phyloP scores from a whole-genome alignment of 2,797 vertebrate genomes.

The Pangasius djambal region DNA sequence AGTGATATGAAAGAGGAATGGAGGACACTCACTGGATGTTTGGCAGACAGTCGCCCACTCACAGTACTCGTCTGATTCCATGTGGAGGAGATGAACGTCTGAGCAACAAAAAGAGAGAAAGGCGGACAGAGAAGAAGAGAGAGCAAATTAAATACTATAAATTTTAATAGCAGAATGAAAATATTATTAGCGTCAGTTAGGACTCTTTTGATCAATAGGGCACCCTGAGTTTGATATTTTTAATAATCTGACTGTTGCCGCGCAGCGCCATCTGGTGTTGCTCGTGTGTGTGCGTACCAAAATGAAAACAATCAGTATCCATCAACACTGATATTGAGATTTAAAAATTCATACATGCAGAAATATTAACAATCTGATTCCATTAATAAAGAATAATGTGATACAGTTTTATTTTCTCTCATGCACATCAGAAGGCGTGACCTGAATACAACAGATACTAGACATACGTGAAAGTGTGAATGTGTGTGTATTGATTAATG shows the following conservation, averaged over 20 bases:
- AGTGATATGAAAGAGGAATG: neutral
- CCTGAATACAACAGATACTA: neutral
- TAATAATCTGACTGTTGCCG: neutral
- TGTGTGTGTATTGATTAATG: neutral
- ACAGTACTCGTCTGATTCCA: constrained; percentile 92
- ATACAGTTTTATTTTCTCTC: neutral
- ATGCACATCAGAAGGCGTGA: neutral
- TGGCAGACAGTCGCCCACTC: constrained; percentile 88
- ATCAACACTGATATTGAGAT: neutral
- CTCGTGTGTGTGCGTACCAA: too few relatives aligned
- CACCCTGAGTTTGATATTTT: neutral
- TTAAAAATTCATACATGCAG: neutral
- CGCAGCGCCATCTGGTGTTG: neutral
- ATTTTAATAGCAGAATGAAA: neutral
- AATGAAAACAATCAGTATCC: too few relatives aligned
- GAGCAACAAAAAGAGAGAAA: constrained; percentile 27
- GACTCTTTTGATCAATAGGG: neutral
- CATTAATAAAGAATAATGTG: neutral
- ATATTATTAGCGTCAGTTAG: neutral
- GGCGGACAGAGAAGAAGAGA: neutral
- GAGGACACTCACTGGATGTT: constrained; percentile 84
- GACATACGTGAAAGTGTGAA: neutral
- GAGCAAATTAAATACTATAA: neutral
- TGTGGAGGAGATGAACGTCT: constrained; percentile 82
- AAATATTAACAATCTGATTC: neutral